Base-by-base conservation (phyloP, 2,888 invertebrate species). In the Blastobasis lacticolella region DNA sequence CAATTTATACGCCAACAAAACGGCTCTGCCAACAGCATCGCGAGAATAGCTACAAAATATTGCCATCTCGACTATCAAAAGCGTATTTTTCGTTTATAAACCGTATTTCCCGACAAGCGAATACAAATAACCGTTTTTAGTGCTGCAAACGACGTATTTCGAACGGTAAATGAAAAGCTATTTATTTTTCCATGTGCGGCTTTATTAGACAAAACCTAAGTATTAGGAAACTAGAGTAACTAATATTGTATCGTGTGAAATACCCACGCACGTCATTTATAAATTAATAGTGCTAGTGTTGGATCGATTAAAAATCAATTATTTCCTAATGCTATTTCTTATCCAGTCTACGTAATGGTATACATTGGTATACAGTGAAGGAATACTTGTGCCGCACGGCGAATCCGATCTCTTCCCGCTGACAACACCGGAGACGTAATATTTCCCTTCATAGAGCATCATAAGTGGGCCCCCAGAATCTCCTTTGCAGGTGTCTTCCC, bases 401-500 rank as follows among this genome's bases (percentile, higher is more conserved):
- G 76, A 66, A 54, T 86, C 86, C 0, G 79, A 72, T 50, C 86
- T 61, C 57, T 87, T 87, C 1, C 88, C 88, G 62, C 87, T 88
- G 5, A 88, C 88, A 6, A 87, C 67, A 4, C 88, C 88, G 4
- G 79, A 75, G 4, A 83, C 69, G 60, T 73, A 81, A 62, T 83
- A 84, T 54, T 69, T 79, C 23, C 76, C 80, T 51, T 73, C 69
- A 52, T 79, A 80, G 23, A 79, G 42, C 61, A 77, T 76, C 87
- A 88, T 88, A 36, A 87, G 62, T 1, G 87, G 87, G 5, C 86
- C 86, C 23, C 87, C 87, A 3, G 87, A 88, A 59, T 87, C 87
- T 3, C 87, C 88, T 64, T 83, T 84, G 57, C 88, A 87, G 5
- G 87, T 83, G 53, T 87, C 88, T 57, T 85, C 73, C 0, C 86